Percentiles rank a stretch among this genome's conserved stretches.
Evolutionary conservation across 1,140 invertebrate genomes (phyloP).

Genomic region (Drosophila triauraria): DNA sequence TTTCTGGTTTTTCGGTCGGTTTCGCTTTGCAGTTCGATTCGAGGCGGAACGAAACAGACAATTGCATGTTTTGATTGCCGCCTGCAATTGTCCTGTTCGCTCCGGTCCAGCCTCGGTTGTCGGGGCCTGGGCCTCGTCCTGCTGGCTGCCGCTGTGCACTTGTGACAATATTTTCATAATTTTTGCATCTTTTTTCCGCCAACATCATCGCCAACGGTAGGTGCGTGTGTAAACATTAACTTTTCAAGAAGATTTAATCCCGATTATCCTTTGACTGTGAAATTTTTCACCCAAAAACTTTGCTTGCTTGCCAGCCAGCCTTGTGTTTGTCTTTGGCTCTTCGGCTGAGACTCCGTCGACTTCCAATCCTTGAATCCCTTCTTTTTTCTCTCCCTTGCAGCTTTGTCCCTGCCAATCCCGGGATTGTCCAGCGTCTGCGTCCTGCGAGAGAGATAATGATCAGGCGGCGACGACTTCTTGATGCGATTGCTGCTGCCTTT

Average conservation of each 20-base stretch:
- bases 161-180: conserved; percentile 84
- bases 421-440: conserved; percentile 43
- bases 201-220: conserved; percentile 70
- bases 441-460: conserved; percentile 62
- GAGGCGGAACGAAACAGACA: conserved; percentile 70
- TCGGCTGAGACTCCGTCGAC: conserved; percentile 45
- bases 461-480: conserved; percentile 78
- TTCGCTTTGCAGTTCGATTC: conserved; percentile 62
- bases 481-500: conserved; percentile 73
- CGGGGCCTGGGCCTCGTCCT: conserved; percentile 19
- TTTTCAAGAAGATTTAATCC: conserved; percentile 84
- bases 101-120: conserved; percentile 19
- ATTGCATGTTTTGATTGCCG: conserved; percentile 83
- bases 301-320: conserved; percentile 38
- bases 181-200: conserved; percentile 77
- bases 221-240: conserved; percentile 84
- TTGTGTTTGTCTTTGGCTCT: conserved; percentile 75
- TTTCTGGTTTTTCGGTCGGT: conserved; percentile 37
- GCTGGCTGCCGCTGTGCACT: conserved; percentile 61
- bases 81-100: conserved; percentile 77
- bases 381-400: conserved; percentile 10
- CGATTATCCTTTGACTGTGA: conserved; percentile 82
- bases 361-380: conserved; percentile 26
- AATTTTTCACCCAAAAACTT: conserved; percentile 79
- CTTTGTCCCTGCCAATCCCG: conserved; percentile 31